These are phyloP conservation scores for Calliphora vicina DNA, from an alignment of 1,140 invertebrate genomes.

Conservation along the genomic window DNA sequence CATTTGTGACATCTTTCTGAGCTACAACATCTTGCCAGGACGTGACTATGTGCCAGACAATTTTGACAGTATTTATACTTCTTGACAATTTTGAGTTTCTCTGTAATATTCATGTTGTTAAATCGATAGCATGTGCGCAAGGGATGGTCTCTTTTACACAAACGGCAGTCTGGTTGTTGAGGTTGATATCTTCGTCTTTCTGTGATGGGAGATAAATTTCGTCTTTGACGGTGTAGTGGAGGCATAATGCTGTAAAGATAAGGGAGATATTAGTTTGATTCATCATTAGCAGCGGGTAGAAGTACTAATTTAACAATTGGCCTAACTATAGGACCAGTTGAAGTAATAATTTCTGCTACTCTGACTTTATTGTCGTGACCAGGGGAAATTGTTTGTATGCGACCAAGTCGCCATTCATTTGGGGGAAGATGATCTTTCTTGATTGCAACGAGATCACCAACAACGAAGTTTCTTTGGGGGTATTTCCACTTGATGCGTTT, in stretches of 20 bases:
- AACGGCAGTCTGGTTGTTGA: neutral
- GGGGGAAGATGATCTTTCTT: neutral
- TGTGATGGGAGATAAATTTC: neutral
- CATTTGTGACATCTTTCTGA: neutral
- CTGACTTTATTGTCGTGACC: no score
- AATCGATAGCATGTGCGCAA: neutral
- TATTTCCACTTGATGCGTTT: neutral
- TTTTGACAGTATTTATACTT: neutral
- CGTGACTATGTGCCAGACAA: neutral
- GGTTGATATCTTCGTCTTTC: no score
- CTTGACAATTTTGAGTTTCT: neutral
- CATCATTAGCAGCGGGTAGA: neutral
- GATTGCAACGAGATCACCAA: neutral
- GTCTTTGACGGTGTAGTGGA: no score
- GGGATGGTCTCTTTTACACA: neutral
- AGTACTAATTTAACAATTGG: neutral
- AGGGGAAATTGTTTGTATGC: no score
- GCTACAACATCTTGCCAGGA: neutral
- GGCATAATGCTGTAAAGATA: neutral
- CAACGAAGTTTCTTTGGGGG: neutral
- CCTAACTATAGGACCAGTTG: neutral
- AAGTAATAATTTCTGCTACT: neutral
- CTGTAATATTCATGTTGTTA: neutral
- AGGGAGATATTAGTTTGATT: neutral
- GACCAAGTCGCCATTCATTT: neutral